These are phyloP conservation scores for Molossus molossus DNA, from an alignment of 2,797 vertebrate species.

Conservation along the genomic window DNA sequence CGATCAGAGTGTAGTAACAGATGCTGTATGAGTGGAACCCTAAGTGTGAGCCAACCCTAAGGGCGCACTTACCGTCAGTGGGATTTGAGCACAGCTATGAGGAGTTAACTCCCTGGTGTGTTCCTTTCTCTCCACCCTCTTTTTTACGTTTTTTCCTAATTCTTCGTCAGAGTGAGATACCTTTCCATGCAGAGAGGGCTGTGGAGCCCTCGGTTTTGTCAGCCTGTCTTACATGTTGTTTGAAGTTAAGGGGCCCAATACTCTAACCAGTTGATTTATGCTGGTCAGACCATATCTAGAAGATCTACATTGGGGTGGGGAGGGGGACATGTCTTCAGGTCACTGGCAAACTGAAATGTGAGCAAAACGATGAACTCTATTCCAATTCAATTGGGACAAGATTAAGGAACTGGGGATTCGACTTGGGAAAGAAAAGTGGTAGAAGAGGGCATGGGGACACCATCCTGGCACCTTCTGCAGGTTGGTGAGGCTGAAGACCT, in stretches of 20 bases:
- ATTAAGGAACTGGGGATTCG: neutral
- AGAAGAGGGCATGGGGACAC: neutral
- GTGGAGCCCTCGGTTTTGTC: neutral
- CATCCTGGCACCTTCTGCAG: neutral
- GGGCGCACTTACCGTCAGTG: accelerated
- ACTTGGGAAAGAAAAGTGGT: neutral
- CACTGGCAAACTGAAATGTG: neutral
- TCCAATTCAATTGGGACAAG: neutral
- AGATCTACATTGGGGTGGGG: neutral
- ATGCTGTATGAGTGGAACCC: neutral
- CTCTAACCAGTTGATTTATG: neutral
- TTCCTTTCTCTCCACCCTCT: neutral
- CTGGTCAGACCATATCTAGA: neutral
- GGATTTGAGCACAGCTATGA: neutral
- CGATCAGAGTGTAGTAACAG: too few relatives aligned
- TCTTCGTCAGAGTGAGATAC: neutral
- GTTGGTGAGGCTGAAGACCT: neutral
- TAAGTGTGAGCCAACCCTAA: neutral
- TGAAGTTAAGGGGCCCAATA: neutral
- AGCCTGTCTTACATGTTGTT: neutral
- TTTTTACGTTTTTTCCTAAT: neutral
- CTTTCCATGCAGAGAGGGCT: neutral
- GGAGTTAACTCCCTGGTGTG: neutral
- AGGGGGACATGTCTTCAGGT: neutral
- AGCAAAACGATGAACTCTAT: neutral